Evolutionary conservation across 2,113 vertebrate species (phyloP).

Genomic region (Cololabis saira): DNA sequence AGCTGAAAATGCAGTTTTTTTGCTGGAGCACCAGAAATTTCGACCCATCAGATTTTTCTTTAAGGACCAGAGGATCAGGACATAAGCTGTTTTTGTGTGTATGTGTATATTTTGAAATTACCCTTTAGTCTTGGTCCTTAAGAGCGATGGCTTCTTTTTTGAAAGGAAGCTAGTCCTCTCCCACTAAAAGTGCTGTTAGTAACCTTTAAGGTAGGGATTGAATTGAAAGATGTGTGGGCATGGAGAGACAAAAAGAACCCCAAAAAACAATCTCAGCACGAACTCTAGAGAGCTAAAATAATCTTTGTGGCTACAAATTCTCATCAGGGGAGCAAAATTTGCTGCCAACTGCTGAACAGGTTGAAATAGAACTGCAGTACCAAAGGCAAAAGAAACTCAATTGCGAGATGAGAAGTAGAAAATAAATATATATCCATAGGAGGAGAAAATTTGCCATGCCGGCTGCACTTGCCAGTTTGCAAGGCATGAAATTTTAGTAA

Average conservation of each 20-base stretch:
- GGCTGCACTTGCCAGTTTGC: slow-evolving; percentile 3
- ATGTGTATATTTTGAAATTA: neutral
- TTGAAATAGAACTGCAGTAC: neutral
- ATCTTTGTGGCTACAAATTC: too few species aligned
- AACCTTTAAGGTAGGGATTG: too few species aligned
- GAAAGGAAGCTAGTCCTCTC: too few species aligned
- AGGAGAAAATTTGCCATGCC: neutral
- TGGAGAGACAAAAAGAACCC: too few species aligned
- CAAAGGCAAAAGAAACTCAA: neutral
- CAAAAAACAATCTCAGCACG: too few species aligned
- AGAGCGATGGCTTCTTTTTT: neutral
- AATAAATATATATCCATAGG: neutral
- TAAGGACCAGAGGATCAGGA: slow-evolving; percentile 16
- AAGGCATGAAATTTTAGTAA: neutral
- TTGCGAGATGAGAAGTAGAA: slow-evolving; percentile 1
- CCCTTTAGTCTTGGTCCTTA: neutral
- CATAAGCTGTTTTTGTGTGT: slow-evolving; percentile 8
- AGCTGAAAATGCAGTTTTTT: slow-evolving; percentile 21
- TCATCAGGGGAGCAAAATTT: neutral
- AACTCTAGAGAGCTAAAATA: too few species aligned
- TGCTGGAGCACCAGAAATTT: neutral
- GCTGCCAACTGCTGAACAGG: neutral
- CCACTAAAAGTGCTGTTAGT: too few species aligned
- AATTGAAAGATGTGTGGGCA: too few species aligned
- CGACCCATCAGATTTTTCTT: neutral